Evolutionary conservation across 2,797 vertebrate species (phyloP).

Genomic region (Silurus lanzhouensis): DNA sequence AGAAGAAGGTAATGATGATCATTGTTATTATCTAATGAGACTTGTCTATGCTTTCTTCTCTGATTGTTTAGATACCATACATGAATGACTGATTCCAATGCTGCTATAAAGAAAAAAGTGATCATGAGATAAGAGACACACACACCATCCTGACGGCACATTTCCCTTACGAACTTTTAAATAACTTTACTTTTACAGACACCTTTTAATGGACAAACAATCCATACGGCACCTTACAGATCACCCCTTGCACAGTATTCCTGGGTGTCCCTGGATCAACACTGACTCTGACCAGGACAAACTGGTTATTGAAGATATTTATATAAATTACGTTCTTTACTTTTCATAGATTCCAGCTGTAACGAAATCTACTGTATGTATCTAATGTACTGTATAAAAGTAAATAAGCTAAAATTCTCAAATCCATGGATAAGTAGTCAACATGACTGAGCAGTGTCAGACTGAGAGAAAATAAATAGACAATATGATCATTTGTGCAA

Average conservation of each 20-base stretch:
- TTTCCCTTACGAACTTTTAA: no score
- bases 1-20: no score
- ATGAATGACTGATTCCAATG: no score
- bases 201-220: no score
- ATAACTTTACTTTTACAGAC: no score
- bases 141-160: no score
- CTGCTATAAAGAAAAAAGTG: no score
- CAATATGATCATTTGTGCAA: background rate
- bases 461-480: background rate
- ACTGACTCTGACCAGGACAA: background rate
- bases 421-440: background rate
- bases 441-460: background rate
- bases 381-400: background rate
- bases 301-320: background rate
- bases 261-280: background rate
- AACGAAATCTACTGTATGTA: background rate
- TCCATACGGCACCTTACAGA: no score
- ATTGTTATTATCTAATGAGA: no score
- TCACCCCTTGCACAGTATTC: background rate
- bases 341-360: background rate
- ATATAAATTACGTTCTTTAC: background rate
- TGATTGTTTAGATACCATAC: no score
- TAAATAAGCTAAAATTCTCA: background rate
- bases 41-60: no score
- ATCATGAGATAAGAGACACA: no score